phyloP scores from a whole-genome alignment of 2,113 vertebrate genomes.

The Pseudopodoces humilis region DNA sequence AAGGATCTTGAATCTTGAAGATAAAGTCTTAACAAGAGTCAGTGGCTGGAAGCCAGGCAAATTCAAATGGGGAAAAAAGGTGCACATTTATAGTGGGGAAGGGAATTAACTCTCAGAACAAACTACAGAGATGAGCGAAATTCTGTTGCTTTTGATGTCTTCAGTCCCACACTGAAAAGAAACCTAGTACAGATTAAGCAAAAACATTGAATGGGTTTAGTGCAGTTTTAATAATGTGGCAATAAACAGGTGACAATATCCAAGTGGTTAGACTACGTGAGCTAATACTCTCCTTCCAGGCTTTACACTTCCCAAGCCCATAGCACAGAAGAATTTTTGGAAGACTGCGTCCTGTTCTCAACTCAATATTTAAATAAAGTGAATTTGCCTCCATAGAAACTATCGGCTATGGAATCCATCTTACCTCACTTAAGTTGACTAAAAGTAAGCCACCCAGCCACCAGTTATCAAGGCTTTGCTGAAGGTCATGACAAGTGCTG shows the following conservation, averaged over 20 bases:
- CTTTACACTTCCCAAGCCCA: neutral
- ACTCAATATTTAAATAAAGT: neutral
- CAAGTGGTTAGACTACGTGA: neutral
- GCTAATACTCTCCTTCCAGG: neutral
- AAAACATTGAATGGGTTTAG: neutral
- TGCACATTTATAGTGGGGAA: neutral
- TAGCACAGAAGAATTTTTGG: neutral
- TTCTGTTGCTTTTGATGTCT: neutral
- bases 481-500: neutral
- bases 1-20: constrained; percentile 37
- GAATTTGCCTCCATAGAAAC: neutral
- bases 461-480: neutral
- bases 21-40: constrained; percentile 2
- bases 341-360: neutral
- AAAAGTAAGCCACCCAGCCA: neutral
- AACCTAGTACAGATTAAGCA: neutral
- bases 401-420: neutral
- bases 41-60: neutral
- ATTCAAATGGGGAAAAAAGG: constrained; percentile 5
- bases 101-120: neutral
- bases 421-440: neutral
- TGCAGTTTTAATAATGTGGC: neutral
- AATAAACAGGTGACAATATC: neutral
- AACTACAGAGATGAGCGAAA: neutral
- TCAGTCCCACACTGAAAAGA: neutral